Percentiles rank a stretch among this genome's conserved stretches.
Evolutionary conservation across 2,888 invertebrate species (phyloP).

Genomic region (Conistra vaccinii): DNA sequence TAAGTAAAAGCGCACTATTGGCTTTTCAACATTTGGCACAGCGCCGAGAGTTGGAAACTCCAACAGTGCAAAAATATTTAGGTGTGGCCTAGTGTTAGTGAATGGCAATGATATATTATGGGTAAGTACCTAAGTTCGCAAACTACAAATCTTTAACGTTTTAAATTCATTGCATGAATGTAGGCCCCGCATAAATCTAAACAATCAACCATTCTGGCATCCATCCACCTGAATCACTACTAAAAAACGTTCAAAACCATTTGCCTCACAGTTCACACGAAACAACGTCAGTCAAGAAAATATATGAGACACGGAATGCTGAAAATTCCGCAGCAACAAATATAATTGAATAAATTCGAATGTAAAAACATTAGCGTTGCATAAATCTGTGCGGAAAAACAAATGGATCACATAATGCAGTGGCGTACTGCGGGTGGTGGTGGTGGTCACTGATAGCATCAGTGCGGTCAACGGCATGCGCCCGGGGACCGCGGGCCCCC

Average conservation of each 20-base stretch:
- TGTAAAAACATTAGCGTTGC: constrained; percentile 65
- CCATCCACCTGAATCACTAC: constrained; percentile 19
- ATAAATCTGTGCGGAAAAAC: constrained; percentile 76
- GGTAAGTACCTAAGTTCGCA: not conserved
- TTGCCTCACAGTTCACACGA: constrained; percentile 50
- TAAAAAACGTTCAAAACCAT: constrained; percentile 41
- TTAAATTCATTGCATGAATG: constrained; percentile 21
- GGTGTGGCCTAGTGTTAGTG: not conserved
- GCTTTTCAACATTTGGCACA: not conserved
- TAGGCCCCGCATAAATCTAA: constrained; percentile 44
- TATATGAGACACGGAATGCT: constrained; percentile 57
- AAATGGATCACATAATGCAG: constrained; percentile 73
- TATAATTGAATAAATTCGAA: constrained; percentile 66
- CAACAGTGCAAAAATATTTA: not conserved
- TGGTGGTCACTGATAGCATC: constrained; percentile 64
- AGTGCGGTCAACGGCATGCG: constrained; percentile 68
- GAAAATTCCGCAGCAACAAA: constrained; percentile 58
- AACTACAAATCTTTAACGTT: not conserved
- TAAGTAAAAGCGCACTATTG: not conserved
- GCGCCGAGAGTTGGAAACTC: not conserved
- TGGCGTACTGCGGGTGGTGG: constrained; percentile 57
- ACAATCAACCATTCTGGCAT: constrained; percentile 24
- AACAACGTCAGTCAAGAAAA: constrained; percentile 57
- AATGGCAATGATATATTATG: not conserved
- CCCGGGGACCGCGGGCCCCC: constrained; percentile 44